Base-by-base conservation (phyloP, 2,888 invertebrate species). In the Cynaeus angustus region DNA sequence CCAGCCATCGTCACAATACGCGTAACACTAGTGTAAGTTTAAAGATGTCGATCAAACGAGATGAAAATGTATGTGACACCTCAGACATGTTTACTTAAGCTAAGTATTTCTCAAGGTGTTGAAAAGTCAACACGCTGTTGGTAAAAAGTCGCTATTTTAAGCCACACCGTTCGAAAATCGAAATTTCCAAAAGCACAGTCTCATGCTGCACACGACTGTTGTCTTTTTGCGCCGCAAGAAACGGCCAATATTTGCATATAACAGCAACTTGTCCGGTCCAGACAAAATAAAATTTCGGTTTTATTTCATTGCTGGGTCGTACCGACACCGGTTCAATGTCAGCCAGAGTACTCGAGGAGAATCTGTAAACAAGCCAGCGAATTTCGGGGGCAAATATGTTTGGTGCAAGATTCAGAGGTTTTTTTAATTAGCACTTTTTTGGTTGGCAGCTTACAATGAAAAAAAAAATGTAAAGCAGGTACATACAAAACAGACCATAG, bases 251-350 rank as follows among this genome's bases (percentile, higher is more conserved):
- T 81, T 81, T 80, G 78, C 81, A 81, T 80, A 80, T 80, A 78
- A 77, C 78, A 71, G 72, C 79, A 77, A 77, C 79, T 78, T 79
- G 79, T 76, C 79, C 78, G 79, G 80, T 74, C 79, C 80, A 81
- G 81, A 81, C 81, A 80, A 81, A 81, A 81, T 81, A 81, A 81
- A 78, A 78, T 78, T 79, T 77, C 70, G 75, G 76, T 80, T 81
- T 78, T 81, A 78, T 78, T 79, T 78, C 74, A 67, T 41, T 58
- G 66, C 56, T 56, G 64, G 66, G 66, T 66, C 66, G 66, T 66
- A 66, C 66, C 64, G 45, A 69, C 69, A 69, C 62, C 69, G 53
- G 65, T 69, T 68, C 69, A 69, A 69, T 69, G 69, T 69, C 69
- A 69, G 69, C 38, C 64, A 26, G 33, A 37, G 33, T 69, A 69